phyloP scores from a whole-genome alignment of 2,888 invertebrate species.

The Lagria hirta region DNA sequence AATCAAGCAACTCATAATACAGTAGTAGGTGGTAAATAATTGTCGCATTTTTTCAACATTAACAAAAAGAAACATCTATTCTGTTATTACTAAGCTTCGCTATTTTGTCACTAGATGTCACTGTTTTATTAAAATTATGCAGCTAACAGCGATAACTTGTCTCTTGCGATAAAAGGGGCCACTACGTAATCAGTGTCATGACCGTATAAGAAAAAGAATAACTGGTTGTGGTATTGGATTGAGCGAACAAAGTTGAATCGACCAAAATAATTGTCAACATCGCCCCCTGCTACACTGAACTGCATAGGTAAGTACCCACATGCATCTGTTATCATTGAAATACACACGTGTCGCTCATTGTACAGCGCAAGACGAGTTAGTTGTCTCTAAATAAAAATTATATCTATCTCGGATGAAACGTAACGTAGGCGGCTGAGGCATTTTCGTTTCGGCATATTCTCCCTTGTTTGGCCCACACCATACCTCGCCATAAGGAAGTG shows the following conservation, averaged over 20 bases:
- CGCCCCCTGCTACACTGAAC: conserved; percentile 29
- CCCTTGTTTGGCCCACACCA: too few species aligned
- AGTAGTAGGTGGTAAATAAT: too few species aligned
- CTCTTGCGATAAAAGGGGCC: conserved; percentile 24
- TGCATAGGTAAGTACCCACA: conserved; percentile 49
- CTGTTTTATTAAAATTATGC: too few species aligned
- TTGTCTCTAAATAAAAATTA: conserved; percentile 42
- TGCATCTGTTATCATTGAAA: conserved; percentile 41
- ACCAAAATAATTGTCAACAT: conserved; percentile 50
- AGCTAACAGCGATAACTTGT: conserved; percentile 17
- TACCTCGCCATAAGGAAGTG: too few species aligned
- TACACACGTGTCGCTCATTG: conserved; percentile 44
- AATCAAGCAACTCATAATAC: too few species aligned
- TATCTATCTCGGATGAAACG: too few species aligned
- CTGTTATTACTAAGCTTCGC: too few species aligned
- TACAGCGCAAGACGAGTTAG: conserved; percentile 41
- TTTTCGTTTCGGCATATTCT: too few species aligned
- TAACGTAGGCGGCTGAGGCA: too few species aligned
- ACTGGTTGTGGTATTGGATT: conserved; percentile 16
- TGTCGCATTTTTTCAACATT: too few species aligned
- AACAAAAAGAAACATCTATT: too few species aligned
- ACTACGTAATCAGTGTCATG: conserved; percentile 22
- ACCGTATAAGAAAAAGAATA: conserved; percentile 20
- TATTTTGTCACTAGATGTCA: too few species aligned
- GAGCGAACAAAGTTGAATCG: conserved; percentile 40